Percentiles rank a stretch among this genome's conserved stretches.
phyloP scores from a whole-genome alignment of 2,797 vertebrate species.

The Sparidentex hasta region DNA sequence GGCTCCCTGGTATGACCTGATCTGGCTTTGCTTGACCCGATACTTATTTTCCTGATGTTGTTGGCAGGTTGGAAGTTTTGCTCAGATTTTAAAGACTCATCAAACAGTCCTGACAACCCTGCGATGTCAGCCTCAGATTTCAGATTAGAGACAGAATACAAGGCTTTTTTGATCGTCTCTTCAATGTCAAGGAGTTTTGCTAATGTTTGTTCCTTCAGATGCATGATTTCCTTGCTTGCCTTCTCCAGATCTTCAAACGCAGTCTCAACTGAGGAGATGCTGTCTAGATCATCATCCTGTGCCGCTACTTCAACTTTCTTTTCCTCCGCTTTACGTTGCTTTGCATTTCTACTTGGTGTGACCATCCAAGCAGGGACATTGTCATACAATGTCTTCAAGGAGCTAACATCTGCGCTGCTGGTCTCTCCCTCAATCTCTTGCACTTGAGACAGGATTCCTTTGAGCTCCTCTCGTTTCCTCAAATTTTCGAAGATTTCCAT shows the following conservation, averaged over 20 bases:
- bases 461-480: constrained; percentile 88
- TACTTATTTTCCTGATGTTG: constrained; percentile 88
- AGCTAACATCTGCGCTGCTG: constrained; percentile 79
- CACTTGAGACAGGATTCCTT: constrained; percentile 88
- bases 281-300: constrained; percentile 84
- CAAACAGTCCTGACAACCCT: constrained; percentile 89
- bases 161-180: constrained; percentile 93
- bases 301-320: constrained; percentile 75
- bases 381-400: constrained; percentile 86
- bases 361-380: constrained; percentile 86
- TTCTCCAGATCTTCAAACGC: constrained; percentile 94
- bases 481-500: constrained; percentile 90
- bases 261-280: constrained; percentile 88
- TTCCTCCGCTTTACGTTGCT: constrained; percentile 63
- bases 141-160: constrained; percentile 94
- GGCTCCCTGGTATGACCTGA: constrained; percentile 62
- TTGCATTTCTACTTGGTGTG: constrained; percentile 61
- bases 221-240: constrained; percentile 92
- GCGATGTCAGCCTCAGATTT: constrained; percentile 91
- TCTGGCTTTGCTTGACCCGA: constrained; percentile 87
- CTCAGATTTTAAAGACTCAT: constrained; percentile 86
- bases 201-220: constrained; percentile 94
- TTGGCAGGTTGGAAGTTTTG: constrained; percentile 78
- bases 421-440: constrained; percentile 89
- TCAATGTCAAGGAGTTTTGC: constrained; percentile 94